These are phyloP conservation scores for Lasius platythorax DNA, from an alignment of 2,888 invertebrate species.

Conservation along the genomic window DNA sequence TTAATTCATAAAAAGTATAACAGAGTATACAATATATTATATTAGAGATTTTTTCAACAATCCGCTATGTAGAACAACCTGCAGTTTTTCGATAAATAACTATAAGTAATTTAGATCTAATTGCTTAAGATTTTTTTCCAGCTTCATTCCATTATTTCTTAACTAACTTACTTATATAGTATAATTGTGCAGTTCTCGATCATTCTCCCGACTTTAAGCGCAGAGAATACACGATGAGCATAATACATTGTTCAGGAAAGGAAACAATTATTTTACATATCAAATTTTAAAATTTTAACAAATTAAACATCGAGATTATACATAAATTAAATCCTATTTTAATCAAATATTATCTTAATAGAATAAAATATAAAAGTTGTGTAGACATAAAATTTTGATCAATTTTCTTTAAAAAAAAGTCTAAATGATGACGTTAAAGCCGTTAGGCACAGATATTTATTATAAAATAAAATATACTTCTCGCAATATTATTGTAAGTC, in stretches of 20 bases:
- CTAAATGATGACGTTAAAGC: neutral
- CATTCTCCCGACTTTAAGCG: conserved; percentile 75
- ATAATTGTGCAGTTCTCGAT: conserved; percentile 82
- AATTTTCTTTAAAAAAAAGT: neutral
- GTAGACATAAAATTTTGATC: no score
- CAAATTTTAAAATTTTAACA: neutral
- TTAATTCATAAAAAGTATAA: neutral
- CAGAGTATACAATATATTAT: neutral
- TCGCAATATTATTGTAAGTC: neutral
- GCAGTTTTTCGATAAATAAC: conserved; percentile 64
- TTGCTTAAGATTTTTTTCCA: conserved; percentile 68
- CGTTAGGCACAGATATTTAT: neutral
- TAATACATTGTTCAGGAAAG: neutral
- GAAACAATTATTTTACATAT: neutral
- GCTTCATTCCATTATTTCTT: conserved; percentile 69
- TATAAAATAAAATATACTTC: neutral
- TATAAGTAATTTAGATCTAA: conserved; percentile 59
- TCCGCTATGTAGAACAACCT: conserved; percentile 54
- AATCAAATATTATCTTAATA: neutral
- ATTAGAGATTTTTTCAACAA: conserved; percentile 14
- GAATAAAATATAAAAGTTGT: neutral
- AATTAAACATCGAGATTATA: neutral
- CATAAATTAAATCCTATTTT: neutral
- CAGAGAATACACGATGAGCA: conserved; percentile 68
- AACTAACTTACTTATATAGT: conserved; percentile 78